phyloP scores from a whole-genome alignment of 2,888 invertebrate genomes.

The Exocentrus adspersus region DNA sequence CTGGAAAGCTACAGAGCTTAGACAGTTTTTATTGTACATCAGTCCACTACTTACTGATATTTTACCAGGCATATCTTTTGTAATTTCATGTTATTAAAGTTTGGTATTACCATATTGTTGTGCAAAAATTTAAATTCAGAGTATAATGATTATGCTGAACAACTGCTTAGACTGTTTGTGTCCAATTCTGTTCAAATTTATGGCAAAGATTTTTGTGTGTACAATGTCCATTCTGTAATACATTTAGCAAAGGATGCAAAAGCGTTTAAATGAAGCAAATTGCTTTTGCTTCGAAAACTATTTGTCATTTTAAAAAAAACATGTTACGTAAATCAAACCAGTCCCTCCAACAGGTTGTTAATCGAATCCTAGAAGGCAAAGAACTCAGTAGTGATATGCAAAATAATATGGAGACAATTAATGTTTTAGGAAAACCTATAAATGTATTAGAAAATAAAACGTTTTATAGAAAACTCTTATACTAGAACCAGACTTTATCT shows the following conservation, averaged over 20 bases:
- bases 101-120: too few relatives aligned
- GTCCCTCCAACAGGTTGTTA: slow-evolving; percentile 29
- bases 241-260: slow-evolving; percentile 28
- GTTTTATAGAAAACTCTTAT: too few relatives aligned
- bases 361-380: too few relatives aligned
- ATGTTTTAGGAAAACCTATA: too few relatives aligned
- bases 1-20: slow-evolving; percentile 38
- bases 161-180: slow-evolving; percentile 25
- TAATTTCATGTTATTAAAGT: too few relatives aligned
- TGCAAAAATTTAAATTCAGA: slow-evolving; percentile 26
- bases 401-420: too few relatives aligned
- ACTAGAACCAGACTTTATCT: too few relatives aligned
- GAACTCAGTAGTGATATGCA: too few relatives aligned
- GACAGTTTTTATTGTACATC: slow-evolving; percentile 36
- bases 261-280: slow-evolving; percentile 22
- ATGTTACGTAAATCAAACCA: slow-evolving; percentile 27
- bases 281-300: slow-evolving; percentile 34
- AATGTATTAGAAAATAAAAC: too few relatives aligned
- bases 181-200: slow-evolving; percentile 19
- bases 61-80: too few relatives aligned
- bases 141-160: slow-evolving; percentile 31
- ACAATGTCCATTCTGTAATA: slow-evolving; percentile 29
- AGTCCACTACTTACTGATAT: too few relatives aligned
- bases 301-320: slow-evolving; percentile 21
- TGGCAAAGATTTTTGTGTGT: slow-evolving; percentile 26